phyloP scores from a whole-genome alignment of 2,888 invertebrate species.

The Eristalis intricaria region DNA sequence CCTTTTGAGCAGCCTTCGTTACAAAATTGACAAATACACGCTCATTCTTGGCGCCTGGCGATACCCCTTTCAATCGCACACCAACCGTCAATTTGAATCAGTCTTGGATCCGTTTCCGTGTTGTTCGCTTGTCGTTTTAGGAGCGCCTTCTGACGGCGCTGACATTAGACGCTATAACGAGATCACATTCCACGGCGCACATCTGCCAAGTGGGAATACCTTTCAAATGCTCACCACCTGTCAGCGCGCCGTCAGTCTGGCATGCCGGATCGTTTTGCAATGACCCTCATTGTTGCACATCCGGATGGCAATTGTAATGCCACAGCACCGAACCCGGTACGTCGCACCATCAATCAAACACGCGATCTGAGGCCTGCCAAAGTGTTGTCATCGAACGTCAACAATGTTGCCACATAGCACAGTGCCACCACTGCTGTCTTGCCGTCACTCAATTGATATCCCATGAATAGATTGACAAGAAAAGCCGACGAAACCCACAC shows the following conservation, averaged over 20 bases:
- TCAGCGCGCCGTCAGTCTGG: not conserved
- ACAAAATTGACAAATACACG: no score
- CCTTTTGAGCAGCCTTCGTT: no score
- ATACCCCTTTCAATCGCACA: no score
- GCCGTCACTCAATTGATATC: slow-evolving; percentile 47
- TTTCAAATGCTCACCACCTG: not conserved
- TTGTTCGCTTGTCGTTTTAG: not conserved
- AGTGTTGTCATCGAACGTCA: slow-evolving; percentile 61
- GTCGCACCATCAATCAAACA: slow-evolving; percentile 55
- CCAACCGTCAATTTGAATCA: no score
- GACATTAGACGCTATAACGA: not conserved
- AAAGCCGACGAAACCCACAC: slow-evolving; percentile 35
- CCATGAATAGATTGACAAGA: slow-evolving; percentile 32
- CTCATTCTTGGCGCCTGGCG: no score
- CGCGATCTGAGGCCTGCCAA: slow-evolving; percentile 59
- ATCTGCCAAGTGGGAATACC: not conserved
- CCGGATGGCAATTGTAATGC: slow-evolving; percentile 18
- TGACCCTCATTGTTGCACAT: slow-evolving; percentile 8
- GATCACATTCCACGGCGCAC: not conserved
- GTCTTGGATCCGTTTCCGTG: no score
- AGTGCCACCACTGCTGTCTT: not conserved
- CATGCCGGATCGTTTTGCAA: slow-evolving; percentile 17
- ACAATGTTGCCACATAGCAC: slow-evolving; percentile 18
- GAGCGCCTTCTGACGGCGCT: not conserved
- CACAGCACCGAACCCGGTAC: not conserved